phyloP scores from a whole-genome alignment of 2,113 vertebrate species.

The Hemibagrus wyckioides region DNA sequence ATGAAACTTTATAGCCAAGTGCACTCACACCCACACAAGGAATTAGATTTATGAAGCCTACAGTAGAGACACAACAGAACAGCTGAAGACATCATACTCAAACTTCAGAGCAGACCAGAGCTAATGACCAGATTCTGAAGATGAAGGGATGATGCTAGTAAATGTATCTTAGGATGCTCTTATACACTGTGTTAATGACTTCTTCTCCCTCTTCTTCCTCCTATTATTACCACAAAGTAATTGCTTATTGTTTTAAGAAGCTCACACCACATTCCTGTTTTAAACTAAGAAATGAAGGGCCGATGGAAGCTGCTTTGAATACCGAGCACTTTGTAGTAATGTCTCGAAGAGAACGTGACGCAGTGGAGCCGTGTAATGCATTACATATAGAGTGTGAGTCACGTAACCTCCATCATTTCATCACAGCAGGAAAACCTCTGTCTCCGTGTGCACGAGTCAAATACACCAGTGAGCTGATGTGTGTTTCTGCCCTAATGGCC shows the following conservation, averaged over 20 bases:
- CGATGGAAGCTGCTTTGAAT: neutral
- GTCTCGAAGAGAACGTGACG: neutral
- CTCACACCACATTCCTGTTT: neutral
- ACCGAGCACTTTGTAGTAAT: neutral
- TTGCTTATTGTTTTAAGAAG: neutral
- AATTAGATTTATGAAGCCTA: too few relatives aligned
- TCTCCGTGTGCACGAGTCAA: neutral
- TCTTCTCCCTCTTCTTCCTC: neutral
- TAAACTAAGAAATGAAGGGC: too few relatives aligned
- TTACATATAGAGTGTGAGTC: neutral
- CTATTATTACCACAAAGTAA: neutral
- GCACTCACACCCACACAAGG: too few relatives aligned
- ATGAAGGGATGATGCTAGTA: too few relatives aligned
- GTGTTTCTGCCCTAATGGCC: constrained; percentile 39
- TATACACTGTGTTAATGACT: too few relatives aligned
- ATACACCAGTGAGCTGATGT: constrained; percentile 22
- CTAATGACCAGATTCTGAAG: too few relatives aligned
- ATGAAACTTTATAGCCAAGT: too few relatives aligned
- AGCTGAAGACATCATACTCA: too few relatives aligned
- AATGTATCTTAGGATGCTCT: too few relatives aligned
- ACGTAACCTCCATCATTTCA: neutral
- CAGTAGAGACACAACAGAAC: too few relatives aligned
- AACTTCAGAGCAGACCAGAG: too few relatives aligned
- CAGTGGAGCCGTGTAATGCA: neutral
- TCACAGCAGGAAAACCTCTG: neutral